Percentiles rank a stretch among this genome's conserved stretches.
Evolutionary conservation across 2,888 invertebrate genomes (phyloP).

Genomic region (Entomobrya proxima): DNA sequence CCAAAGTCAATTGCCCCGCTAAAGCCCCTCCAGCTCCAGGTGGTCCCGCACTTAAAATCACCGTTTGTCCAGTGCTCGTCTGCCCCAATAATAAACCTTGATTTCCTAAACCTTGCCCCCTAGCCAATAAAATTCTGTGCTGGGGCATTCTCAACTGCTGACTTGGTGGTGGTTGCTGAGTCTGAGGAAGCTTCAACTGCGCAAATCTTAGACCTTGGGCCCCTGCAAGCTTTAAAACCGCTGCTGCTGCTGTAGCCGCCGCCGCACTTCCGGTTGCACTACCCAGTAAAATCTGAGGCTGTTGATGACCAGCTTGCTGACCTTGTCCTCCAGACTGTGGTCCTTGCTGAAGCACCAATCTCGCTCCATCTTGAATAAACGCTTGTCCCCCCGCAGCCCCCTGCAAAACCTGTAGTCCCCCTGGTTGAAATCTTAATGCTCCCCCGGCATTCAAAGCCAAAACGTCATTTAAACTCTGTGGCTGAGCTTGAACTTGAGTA

Average conservation of each 20-base stretch:
- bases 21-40: slow-evolving; percentile 60
- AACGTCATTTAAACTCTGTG: slow-evolving; percentile 30
- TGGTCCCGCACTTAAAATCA: slow-evolving; percentile 71
- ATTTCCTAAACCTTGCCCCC: slow-evolving; percentile 68
- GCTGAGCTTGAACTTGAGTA: slow-evolving; percentile 2
- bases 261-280: no score
- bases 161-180: no score
- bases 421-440: slow-evolving; percentile 49
- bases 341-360: slow-evolving; percentile 30
- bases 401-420: no score
- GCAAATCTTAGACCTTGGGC: slow-evolving; percentile 72
- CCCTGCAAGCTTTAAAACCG: slow-evolving; percentile 54
- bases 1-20: slow-evolving; percentile 42
- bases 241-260: slow-evolving; percentile 38
- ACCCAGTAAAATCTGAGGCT: slow-evolving; percentile 41
- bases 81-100: slow-evolving; percentile 73
- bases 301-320: slow-evolving; percentile 17
- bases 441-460: slow-evolving; percentile 49
- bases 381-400: no score
- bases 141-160: slow-evolving; percentile 72
- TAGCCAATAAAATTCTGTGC: slow-evolving; percentile 72
- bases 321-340: background rate
- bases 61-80: slow-evolving; percentile 74
- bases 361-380: slow-evolving; percentile 27
- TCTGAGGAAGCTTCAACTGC: slow-evolving; percentile 70